These are phyloP conservation scores for Dynastes grantii DNA, from an alignment of 2,888 invertebrate species.

Conservation along the genomic window DNA sequence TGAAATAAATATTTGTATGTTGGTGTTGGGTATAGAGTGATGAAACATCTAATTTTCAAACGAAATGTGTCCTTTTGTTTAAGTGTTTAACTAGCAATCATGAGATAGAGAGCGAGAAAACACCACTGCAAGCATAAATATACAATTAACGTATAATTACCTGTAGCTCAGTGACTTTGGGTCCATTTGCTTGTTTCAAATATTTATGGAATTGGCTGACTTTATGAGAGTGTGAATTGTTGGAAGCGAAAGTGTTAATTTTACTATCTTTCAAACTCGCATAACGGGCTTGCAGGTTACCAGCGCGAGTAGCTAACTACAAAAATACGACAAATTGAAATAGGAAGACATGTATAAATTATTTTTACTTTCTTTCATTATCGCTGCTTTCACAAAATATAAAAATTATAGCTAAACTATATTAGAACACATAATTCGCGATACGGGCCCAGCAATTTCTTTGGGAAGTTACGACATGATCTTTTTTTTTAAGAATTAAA, in stretches of 20 bases:
- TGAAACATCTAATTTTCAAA: too few species aligned
- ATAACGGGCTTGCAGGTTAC: slow-evolving; percentile 81
- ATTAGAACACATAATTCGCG: slow-evolving; percentile 17
- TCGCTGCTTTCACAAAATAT: slow-evolving; percentile 16
- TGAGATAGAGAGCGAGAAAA: slow-evolving; percentile 6
- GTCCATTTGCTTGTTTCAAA: slow-evolving; percentile 89
- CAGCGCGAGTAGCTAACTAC: slow-evolving; percentile 66
- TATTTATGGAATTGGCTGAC: slow-evolving; percentile 96
- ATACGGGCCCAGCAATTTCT: not conserved
- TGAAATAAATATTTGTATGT: too few species aligned
- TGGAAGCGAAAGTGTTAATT: slow-evolving; percentile 87
- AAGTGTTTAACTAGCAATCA: too few species aligned
- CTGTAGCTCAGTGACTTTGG: slow-evolving; percentile 90
- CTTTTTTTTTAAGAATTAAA: not conserved
- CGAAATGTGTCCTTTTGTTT: too few species aligned
- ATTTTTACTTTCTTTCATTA: slow-evolving; percentile 52
- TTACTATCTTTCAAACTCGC: slow-evolving; percentile 93
- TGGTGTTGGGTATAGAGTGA: too few species aligned
- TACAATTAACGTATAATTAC: slow-evolving; percentile 71
- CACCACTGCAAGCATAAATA: not conserved
- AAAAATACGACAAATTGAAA: slow-evolving; percentile 64
- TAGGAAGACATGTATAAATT: slow-evolving; percentile 51
- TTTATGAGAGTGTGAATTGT: slow-evolving; percentile 86
- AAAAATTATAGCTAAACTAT: not conserved
- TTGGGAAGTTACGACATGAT: not conserved